Conservation (phyloP, 64 coral and sea anemone species). For the Pocillopora verrucosa region DNA sequence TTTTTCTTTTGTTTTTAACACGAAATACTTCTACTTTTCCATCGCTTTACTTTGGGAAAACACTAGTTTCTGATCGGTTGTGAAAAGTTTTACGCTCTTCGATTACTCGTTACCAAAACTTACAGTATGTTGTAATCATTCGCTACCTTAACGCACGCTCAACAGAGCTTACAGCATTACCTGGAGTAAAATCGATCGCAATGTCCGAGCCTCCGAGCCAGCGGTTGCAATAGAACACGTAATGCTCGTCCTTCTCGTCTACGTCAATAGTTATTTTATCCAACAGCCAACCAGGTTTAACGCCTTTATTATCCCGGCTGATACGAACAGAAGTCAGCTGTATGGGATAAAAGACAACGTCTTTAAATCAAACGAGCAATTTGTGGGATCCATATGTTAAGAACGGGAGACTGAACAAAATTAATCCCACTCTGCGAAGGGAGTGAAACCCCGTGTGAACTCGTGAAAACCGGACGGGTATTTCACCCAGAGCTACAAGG, state of each 20-base stretch:
- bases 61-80: too few species aligned
- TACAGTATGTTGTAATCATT: background rate
- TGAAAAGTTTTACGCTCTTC: too few species aligned
- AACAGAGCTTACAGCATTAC: background rate
- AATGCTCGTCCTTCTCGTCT: slow-evolving; percentile 70
- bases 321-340: slow-evolving; percentile 71
- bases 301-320: slow-evolving; percentile 65
- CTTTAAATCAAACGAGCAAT: background rate
- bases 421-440: too few species aligned
- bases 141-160: background rate
- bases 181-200: slow-evolving; percentile 60
- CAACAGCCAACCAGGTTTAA: slow-evolving; percentile 62
- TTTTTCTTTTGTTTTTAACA: too few species aligned
- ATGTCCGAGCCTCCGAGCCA: slow-evolving; percentile 57
- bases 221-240: slow-evolving; percentile 67
- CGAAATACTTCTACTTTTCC: too few species aligned
- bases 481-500: too few species aligned
- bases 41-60: too few species aligned
- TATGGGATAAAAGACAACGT: background rate
- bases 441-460: too few species aligned
- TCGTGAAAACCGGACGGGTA: too few species aligned
- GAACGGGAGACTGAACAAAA: too few species aligned
- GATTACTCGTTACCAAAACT: background rate
- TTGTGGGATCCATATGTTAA: background rate
- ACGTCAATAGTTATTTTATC: slow-evolving; percentile 80